A percentile compares a stretch with the other conserved stretches of the same genome.
phyloP scores from a whole-genome alignment of 2,888 invertebrate genomes.

The Heliconius cydno region DNA sequence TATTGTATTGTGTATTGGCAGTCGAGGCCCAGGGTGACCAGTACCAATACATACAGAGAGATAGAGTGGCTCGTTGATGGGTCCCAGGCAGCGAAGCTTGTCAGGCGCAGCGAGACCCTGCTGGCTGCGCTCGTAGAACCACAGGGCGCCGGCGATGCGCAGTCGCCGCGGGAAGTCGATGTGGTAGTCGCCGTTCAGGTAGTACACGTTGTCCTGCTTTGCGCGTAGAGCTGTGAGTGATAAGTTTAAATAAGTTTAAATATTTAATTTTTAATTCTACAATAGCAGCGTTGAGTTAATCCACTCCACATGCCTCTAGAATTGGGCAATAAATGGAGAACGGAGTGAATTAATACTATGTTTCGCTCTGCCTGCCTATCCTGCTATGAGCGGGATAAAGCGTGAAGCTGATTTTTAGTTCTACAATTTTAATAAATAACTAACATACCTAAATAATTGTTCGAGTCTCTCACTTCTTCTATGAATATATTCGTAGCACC shows the following conservation, averaged over 20 bases:
- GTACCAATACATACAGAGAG: conserved; percentile 85
- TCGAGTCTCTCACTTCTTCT: conserved; percentile 90
- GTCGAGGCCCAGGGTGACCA: too few species aligned
- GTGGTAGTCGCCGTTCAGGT: conserved; percentile 96
- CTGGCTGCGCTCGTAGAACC: conserved; percentile 93
- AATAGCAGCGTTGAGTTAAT: too few species aligned
- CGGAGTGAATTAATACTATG: too few species aligned
- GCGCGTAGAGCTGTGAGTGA: conserved; percentile 86
- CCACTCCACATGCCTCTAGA: too few species aligned
- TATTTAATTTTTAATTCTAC: neutral
- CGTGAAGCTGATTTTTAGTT: neutral
- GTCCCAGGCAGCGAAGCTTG: conserved; percentile 91
- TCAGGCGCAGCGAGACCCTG: conserved; percentile 93
- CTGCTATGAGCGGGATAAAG: too few species aligned
- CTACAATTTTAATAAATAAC: neutral
- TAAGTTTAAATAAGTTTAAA: neutral
- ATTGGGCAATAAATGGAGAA: too few species aligned
- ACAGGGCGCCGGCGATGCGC: conserved; percentile 91
- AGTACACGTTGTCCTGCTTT: conserved; percentile 91
- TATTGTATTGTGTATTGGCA: too few species aligned
- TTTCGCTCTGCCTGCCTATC: too few species aligned
- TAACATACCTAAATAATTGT: conserved; percentile 92
- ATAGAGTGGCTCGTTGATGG: conserved; percentile 94
- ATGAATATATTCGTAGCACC: conserved; percentile 96
- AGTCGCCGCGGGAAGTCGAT: conserved; percentile 94